phyloP scores from a whole-genome alignment of 2,113 vertebrate genomes.

The Scomber japonicus region DNA sequence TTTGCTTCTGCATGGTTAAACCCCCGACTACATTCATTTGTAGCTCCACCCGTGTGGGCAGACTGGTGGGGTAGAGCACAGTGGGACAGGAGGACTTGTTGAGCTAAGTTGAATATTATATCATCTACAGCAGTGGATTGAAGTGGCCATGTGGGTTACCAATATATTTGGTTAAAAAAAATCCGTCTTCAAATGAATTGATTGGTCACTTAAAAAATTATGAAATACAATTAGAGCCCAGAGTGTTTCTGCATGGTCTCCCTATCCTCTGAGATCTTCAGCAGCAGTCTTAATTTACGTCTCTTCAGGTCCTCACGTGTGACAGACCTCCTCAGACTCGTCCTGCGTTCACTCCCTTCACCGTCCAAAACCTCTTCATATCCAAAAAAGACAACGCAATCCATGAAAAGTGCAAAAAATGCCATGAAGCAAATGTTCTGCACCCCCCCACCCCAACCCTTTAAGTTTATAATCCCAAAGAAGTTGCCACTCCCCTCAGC shows the following conservation, averaged over 20 bases:
- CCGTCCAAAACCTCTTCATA: constrained; percentile 58
- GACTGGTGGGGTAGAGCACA: constrained; percentile 69
- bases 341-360: constrained; percentile 54
- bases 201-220: constrained; percentile 76
- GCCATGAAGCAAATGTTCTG: constrained; percentile 84
- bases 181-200: constrained; percentile 63
- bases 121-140: constrained; percentile 65
- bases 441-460: constrained; percentile 60
- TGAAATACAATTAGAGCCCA: constrained; percentile 78
- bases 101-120: constrained; percentile 55
- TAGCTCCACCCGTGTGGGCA: constrained; percentile 68
- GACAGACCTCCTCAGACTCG: constrained; percentile 42
- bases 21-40: constrained; percentile 83
- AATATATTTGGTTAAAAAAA: constrained; percentile 66
- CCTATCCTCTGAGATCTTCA: constrained; percentile 72
- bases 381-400: constrained; percentile 80
- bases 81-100: constrained; percentile 63
- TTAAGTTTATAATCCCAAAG: constrained; percentile 76
- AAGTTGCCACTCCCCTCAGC: constrained; percentile 65
- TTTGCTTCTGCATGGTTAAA: constrained; percentile 68
- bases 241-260: constrained; percentile 75
- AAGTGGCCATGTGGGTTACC: constrained; percentile 66
- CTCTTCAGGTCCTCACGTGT: constrained; percentile 56
- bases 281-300: constrained; percentile 60
- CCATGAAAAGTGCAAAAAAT: constrained; percentile 89